These are phyloP conservation scores for Antheraea mylitta DNA, from an alignment of 1,140 invertebrate genomes.

Conservation along the genomic window DNA sequence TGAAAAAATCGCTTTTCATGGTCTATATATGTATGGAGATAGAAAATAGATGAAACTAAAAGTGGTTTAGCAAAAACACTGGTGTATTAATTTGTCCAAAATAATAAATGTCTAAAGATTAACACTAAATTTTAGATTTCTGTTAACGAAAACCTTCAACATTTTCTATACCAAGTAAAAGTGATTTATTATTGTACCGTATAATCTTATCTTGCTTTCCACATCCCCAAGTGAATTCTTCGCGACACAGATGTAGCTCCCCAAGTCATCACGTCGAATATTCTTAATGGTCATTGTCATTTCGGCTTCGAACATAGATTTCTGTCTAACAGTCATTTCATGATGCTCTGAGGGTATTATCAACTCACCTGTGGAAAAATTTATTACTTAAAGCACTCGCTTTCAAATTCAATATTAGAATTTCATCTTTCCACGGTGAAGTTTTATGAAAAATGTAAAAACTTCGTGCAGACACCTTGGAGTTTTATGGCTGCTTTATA, in stretches of 20 bases:
- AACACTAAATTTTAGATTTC: too few relatives aligned
- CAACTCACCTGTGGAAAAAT: slow-evolving; percentile 85
- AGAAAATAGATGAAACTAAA: too few relatives aligned
- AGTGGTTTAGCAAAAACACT: too few relatives aligned
- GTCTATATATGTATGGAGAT: too few relatives aligned
- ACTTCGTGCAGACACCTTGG: slow-evolving; percentile 67
- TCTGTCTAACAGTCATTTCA: slow-evolving; percentile 85
- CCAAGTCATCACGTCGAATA: slow-evolving; percentile 90
- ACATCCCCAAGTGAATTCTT: slow-evolving; percentile 95
- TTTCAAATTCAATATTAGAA: slow-evolving; percentile 76
- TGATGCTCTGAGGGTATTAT: slow-evolving; percentile 90
- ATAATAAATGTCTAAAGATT: too few relatives aligned
- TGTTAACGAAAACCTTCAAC: not conserved
- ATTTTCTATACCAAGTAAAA: not conserved
- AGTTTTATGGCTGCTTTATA: slow-evolving; percentile 73
- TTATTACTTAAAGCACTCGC: slow-evolving; percentile 70
- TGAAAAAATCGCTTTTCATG: too few relatives aligned
- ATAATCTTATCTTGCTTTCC: slow-evolving; percentile 92
- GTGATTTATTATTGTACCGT: slow-evolving; percentile 81
- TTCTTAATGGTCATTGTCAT: slow-evolving; percentile 92
- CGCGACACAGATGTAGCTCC: slow-evolving; percentile 93
- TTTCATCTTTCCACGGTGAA: slow-evolving; percentile 67
- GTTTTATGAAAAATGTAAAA: slow-evolving; percentile 78
- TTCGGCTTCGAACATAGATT: slow-evolving; percentile 89
- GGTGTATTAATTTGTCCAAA: too few relatives aligned